A percentile compares a stretch with the other conserved stretches of the same genome.
These are phyloP conservation scores for Platycercus adscitus DNA, from an alignment of 2,113 vertebrate genomes.

Conservation along the genomic window DNA sequence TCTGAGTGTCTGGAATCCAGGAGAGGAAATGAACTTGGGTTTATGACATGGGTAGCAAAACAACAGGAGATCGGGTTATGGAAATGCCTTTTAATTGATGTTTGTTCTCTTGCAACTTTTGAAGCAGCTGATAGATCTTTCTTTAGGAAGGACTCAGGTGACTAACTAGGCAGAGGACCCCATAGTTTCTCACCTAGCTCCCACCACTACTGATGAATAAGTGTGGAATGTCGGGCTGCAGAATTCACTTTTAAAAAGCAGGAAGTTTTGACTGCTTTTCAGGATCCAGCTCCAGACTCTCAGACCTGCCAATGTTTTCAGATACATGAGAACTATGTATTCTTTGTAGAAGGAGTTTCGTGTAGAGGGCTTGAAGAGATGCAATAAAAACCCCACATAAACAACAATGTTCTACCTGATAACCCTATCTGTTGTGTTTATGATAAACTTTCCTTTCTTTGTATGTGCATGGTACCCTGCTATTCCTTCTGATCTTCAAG, in stretches of 20 bases:
- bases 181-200: background rate
- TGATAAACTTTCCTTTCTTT: background rate
- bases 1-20: conserved; percentile 16
- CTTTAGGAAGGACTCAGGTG: background rate
- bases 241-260: background rate
- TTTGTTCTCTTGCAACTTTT: background rate
- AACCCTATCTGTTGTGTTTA: background rate
- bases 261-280: background rate
- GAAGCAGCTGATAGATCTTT: background rate
- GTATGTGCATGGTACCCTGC: background rate
- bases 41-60: conserved; percentile 18
- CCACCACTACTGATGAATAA: background rate
- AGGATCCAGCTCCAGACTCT: background rate
- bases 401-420: background rate
- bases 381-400: background rate
- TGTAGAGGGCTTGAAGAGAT: background rate
- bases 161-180: background rate
- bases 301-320: background rate
- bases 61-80: background rate
- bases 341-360: background rate
- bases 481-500: conserved; percentile 2
- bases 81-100: conserved; percentile 18
- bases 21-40: conserved; percentile 34
- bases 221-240: background rate
- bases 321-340: background rate